Percentiles rank a stretch among this genome's conserved stretches.
These are phyloP conservation scores for Drosophila falleni DNA, from an alignment of 2,888 invertebrate genomes.

Conservation along the genomic window DNA sequence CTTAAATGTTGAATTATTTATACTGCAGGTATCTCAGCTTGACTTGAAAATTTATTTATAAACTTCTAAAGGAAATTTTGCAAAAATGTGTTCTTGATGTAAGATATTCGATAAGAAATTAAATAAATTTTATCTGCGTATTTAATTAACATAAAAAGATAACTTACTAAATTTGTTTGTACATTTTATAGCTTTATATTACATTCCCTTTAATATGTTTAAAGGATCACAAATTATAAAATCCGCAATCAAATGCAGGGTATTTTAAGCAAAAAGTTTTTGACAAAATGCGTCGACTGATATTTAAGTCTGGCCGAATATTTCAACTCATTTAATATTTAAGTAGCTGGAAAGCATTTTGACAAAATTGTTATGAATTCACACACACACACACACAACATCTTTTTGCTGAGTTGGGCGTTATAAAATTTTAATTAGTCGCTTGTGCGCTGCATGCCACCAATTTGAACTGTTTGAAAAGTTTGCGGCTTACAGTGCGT, in stretches of 20 bases:
- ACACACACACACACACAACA: conserved; percentile 10
- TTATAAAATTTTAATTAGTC: conserved; percentile 78
- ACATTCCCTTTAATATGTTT: no score
- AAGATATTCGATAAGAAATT: background rate
- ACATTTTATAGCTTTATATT: no score
- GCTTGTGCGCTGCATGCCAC: conserved; percentile 70
- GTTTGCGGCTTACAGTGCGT: conserved; percentile 75
- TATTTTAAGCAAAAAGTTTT: conserved; percentile 4
- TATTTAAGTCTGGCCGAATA: conserved; percentile 60
- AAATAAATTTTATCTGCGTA: background rate
- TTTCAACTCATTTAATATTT: conserved; percentile 73
- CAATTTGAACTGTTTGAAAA: conserved; percentile 78
- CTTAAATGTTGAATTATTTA: background rate
- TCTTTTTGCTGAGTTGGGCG: conserved; percentile 57
- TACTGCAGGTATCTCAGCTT: background rate
- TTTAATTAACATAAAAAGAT: no score
- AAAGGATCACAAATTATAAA: background rate
- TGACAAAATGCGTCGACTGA: conserved; percentile 28
- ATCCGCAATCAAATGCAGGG: conserved; percentile 8
- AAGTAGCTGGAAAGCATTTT: conserved; percentile 71
- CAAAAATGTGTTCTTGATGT: no score
- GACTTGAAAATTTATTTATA: background rate
- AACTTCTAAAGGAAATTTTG: background rate
- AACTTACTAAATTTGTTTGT: no score
- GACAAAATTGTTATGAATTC: conserved; percentile 79